These are phyloP conservation scores for Pachydiplax longipennis DNA, from an alignment of 2,888 invertebrate species.

Conservation along the genomic window DNA sequence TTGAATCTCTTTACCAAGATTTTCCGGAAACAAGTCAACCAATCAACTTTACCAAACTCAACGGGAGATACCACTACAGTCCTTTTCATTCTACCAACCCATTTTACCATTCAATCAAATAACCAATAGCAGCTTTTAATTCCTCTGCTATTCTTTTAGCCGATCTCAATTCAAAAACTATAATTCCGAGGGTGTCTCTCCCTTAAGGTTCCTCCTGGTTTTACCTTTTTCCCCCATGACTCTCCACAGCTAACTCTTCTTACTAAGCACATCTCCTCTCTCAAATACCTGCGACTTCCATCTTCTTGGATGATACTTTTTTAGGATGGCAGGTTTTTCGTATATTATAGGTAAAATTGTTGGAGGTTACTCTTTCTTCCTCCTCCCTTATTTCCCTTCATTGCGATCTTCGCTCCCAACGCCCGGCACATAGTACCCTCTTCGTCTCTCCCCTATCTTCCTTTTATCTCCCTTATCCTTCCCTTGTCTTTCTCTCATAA, in stretches of 20 bases:
- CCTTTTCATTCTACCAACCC: neutral
- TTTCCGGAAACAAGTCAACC: too few species aligned
- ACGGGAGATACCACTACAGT: neutral
- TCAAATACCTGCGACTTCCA: neutral
- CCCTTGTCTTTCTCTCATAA: conserved; percentile 16
- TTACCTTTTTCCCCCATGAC: neutral
- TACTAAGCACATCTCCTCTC: neutral
- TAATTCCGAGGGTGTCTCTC: neutral
- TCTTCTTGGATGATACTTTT: too few species aligned
- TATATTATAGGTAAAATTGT: too few species aligned
- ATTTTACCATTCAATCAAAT: too few species aligned
- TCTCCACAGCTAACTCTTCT: neutral
- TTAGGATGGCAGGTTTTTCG: neutral
- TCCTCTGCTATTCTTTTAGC: neutral
- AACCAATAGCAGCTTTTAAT: neutral
- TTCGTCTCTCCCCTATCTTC: conserved; percentile 2
- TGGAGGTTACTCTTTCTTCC: too few species aligned
- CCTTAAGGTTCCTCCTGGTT: too few species aligned
- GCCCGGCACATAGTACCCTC: neutral
- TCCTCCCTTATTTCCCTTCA: neutral
- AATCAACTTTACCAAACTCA: too few species aligned
- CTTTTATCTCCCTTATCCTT: neutral
- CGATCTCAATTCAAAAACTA: neutral
- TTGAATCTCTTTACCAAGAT: too few species aligned
- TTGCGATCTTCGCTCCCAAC: neutral